Conservation (phyloP, 2,797 vertebrate genomes). For the Bradypodion ventrale region DNA sequence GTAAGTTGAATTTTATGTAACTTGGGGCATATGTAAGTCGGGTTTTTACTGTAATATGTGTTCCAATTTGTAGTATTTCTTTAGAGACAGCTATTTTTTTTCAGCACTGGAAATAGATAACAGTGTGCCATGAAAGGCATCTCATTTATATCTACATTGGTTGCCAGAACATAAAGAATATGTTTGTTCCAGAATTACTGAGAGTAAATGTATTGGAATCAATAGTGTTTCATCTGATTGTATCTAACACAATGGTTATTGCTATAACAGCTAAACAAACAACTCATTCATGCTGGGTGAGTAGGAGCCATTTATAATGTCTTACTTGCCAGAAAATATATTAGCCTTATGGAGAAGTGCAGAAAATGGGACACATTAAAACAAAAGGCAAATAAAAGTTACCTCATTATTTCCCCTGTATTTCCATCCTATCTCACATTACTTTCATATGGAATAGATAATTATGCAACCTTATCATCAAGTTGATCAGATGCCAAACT, state of each 20-base stretch:
- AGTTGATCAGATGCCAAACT: conserved; percentile 24
- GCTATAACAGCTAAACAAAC: background rate
- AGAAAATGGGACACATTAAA: background rate
- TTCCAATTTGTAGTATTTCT: too few relatives aligned
- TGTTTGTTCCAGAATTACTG: background rate
- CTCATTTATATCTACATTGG: background rate
- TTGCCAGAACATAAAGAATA: too few relatives aligned
- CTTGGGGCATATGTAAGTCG: too few relatives aligned
- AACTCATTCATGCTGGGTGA: background rate
- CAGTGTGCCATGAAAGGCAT: background rate
- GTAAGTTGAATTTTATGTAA: too few relatives aligned
- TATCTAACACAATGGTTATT: background rate
- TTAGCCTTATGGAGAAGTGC: background rate
- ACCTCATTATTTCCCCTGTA: background rate
- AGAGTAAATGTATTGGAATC: background rate
- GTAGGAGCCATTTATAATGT: background rate
- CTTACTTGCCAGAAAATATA: background rate
- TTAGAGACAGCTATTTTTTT: too few relatives aligned
- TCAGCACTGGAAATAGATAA: background rate
- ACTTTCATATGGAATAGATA: background rate
- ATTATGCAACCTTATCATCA: background rate
- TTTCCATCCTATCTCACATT: background rate
- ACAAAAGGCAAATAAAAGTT: too few relatives aligned
- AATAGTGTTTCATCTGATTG: background rate
- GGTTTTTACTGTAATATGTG: too few relatives aligned